Evolutionary conservation across 2,113 vertebrate species (phyloP).

Genomic region (Anser cygnoides): DNA sequence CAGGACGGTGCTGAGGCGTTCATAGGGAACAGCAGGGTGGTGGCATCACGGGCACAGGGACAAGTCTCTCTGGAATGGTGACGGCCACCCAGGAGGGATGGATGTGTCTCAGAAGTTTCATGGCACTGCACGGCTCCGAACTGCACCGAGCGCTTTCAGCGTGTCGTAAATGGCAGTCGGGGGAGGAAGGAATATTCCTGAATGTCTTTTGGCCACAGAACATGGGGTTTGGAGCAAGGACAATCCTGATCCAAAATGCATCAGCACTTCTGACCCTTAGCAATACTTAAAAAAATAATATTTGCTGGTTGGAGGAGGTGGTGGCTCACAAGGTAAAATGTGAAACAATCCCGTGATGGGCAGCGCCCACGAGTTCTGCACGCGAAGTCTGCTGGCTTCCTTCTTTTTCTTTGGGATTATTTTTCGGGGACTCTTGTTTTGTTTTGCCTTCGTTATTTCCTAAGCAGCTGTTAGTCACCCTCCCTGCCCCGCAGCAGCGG

Average conservation of each 20-base stretch:
- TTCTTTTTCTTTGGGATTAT: not conserved
- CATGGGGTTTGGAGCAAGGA: not conserved
- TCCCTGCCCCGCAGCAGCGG: not conserved
- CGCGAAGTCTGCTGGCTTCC: not conserved
- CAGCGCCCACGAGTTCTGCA: rapidly evolving
- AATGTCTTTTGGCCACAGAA: not conserved
- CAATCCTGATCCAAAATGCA: not conserved
- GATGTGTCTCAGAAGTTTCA: not conserved
- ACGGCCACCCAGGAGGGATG: no score
- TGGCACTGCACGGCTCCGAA: not conserved
- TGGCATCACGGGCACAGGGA: no score
- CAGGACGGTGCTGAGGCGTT: no score
- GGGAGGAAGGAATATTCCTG: not conserved
- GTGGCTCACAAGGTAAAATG: not conserved
- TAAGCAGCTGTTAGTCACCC: not conserved
- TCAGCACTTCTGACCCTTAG: not conserved
- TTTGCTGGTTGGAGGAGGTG: not conserved
- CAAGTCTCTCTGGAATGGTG: no score
- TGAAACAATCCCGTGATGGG: not conserved
- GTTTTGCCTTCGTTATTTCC: not conserved
- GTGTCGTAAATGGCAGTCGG: not conserved
- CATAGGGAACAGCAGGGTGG: no score
- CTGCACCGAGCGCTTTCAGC: not conserved
- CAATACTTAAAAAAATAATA: not conserved
- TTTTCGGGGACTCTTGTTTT: not conserved